Evolutionary conservation across 2,113 vertebrate species (phyloP).

Genomic region (Psittacula cyanocephala): DNA sequence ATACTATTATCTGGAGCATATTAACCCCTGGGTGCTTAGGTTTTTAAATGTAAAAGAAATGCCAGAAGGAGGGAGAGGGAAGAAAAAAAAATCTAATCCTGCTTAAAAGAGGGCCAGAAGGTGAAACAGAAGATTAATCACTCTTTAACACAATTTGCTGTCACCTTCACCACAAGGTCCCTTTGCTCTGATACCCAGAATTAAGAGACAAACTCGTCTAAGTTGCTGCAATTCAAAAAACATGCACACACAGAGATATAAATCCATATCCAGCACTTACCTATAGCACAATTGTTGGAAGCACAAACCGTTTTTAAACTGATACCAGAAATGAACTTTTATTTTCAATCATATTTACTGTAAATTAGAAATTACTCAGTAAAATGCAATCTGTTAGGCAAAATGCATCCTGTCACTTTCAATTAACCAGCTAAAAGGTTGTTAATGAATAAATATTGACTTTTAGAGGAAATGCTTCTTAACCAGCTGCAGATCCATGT

Average conservation of each 20-base stretch:
- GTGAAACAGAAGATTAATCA: slow-evolving; percentile 48
- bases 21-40: slow-evolving; percentile 38
- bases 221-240: neutral
- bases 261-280: neutral
- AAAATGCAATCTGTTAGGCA: slow-evolving; percentile 59
- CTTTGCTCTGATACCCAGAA: slow-evolving; percentile 16
- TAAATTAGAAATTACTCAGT: slow-evolving; percentile 66
- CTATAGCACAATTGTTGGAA: slow-evolving; percentile 6
- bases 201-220: neutral
- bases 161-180: slow-evolving; percentile 11
- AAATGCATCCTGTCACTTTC: slow-evolving; percentile 69
- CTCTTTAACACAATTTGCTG: slow-evolving; percentile 37
- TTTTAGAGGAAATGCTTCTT: slow-evolving; percentile 73
- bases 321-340: slow-evolving; percentile 61
- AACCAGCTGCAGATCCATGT: slow-evolving; percentile 65
- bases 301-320: slow-evolving; percentile 23
- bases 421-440: slow-evolving; percentile 72
- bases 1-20: slow-evolving; percentile 7
- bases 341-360: slow-evolving; percentile 67
- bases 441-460: slow-evolving; percentile 79
- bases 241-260: neutral
- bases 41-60: slow-evolving; percentile 18
- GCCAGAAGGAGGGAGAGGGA: neutral
- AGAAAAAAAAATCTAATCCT: slow-evolving; percentile 1
- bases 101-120: slow-evolving; percentile 12